Percentiles rank a stretch among this genome's conserved stretches.
Evolutionary conservation across 2,797 vertebrate genomes (phyloP).

Genomic region (Chromis chromis): DNA sequence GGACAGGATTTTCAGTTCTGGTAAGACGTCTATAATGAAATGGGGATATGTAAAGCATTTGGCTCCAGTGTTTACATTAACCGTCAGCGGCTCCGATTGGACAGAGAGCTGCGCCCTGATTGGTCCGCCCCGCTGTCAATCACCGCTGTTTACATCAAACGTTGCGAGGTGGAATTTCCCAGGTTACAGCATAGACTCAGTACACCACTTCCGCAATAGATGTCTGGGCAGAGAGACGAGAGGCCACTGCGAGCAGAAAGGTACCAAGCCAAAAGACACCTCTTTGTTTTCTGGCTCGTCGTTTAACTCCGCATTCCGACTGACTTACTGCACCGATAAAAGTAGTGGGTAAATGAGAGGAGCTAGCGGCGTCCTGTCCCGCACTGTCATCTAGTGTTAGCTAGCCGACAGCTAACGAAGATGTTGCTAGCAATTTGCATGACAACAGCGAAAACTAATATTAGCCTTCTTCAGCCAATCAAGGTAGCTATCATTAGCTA

Average conservation of each 20-base stretch:
- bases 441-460: conserved; percentile 85
- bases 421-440: conserved; percentile 83
- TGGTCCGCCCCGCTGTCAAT: conserved; percentile 71
- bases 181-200: conserved; percentile 82
- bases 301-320: conserved; percentile 33
- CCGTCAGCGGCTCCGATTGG: conserved; percentile 18
- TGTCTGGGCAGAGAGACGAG: conserved; percentile 78
- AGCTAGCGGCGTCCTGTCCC: conserved; percentile 48
- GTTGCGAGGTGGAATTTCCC: conserved; percentile 88
- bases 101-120: conserved; percentile 51
- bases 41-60: background rate
- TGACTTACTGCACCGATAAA: conserved; percentile 11
- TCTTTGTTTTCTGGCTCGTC: conserved; percentile 63
- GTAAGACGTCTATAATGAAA: background rate
- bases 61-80: conserved; percentile 73
- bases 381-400: conserved; percentile 69
- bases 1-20: background rate
- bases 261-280: conserved; percentile 65
- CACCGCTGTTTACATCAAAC: conserved; percentile 85
- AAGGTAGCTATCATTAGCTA: conserved; percentile 65
- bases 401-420: conserved; percentile 76
- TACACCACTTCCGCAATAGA: conserved; percentile 86
- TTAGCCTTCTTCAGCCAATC: conserved; percentile 77
- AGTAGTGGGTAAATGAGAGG: conserved; percentile 25
- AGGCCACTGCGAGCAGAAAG: conserved; percentile 80